Percentiles rank a stretch among this genome's conserved stretches.
phyloP scores from a whole-genome alignment of 1,140 invertebrate genomes.

The Oreohelix idahoensis region DNA sequence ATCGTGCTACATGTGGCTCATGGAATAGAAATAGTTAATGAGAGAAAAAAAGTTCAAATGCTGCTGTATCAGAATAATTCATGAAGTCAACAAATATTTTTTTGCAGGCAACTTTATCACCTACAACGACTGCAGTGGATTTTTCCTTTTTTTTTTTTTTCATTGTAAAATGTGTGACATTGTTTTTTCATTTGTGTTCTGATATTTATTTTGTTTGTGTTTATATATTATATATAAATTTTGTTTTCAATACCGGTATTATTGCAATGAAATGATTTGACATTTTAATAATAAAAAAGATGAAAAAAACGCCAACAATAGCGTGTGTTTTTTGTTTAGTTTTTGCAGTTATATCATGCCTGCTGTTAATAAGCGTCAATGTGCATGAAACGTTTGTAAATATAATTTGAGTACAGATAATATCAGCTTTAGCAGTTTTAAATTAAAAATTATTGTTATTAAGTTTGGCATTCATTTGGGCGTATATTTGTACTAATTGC shows the following conservation, averaged over 20 bases:
- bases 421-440: too few species aligned
- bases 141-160: constrained; percentile 8
- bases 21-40: too few species aligned
- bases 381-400: too few species aligned
- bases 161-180: background rate
- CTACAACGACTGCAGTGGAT: constrained; percentile 10
- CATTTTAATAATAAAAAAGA: constrained; percentile 23
- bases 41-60: too few species aligned
- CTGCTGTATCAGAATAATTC: background rate
- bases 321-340: constrained; percentile 5
- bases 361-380: background rate
- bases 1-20: too few species aligned
- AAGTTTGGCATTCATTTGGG: too few species aligned
- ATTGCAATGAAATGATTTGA: constrained; percentile 29
- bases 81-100: background rate
- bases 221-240: background rate
- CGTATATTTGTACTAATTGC: too few species aligned
- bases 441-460: too few species aligned
- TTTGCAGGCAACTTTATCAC: constrained; percentile 1
- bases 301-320: background rate
- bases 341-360: background rate
- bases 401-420: too few species aligned
- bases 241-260: constrained; percentile 28
- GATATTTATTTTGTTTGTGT: constrained; percentile 13
- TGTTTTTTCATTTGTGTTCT: constrained; percentile 14